phyloP scores from a whole-genome alignment of 2,113 vertebrate species.

The Microtus richardsoni region DNA sequence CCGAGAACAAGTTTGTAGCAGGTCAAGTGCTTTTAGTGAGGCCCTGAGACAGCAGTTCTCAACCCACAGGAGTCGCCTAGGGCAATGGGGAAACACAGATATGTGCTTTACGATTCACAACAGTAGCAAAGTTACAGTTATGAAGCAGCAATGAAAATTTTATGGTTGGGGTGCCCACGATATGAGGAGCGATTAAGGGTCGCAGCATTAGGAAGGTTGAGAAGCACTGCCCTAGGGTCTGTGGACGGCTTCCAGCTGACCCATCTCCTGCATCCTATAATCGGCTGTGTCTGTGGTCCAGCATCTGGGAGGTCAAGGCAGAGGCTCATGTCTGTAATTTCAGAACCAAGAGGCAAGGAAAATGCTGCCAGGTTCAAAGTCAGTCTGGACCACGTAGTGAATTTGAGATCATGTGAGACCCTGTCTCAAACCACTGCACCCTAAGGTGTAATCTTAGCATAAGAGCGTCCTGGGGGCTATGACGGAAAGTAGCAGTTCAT shows the following conservation, averaged over 20 bases:
- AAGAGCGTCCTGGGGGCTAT: background rate
- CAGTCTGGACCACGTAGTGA: background rate
- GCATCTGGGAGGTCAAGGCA: background rate
- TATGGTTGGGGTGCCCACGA: background rate
- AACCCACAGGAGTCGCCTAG: background rate
- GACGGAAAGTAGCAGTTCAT: background rate
- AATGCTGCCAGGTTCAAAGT: background rate
- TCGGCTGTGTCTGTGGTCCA: background rate
- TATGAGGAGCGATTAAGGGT: background rate
- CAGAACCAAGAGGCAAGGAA: background rate
- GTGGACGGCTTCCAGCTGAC: no score
- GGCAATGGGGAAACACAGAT: background rate
- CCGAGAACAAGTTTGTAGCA: slow-evolving; percentile 32
- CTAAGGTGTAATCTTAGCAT: background rate
- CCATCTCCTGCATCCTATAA: background rate
- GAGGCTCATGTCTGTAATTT: background rate
- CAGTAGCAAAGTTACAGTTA: background rate
- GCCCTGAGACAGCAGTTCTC: background rate
- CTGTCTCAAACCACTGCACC: background rate
- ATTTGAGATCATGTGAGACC: background rate
- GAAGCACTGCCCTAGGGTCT: background rate
- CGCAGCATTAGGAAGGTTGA: background rate
- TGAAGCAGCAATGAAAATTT: background rate
- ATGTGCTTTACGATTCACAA: background rate
- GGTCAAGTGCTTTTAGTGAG: background rate